These are phyloP conservation scores for Neofelis nebulosa DNA, from an alignment of 2,113 vertebrate genomes.

Conservation along the genomic window DNA sequence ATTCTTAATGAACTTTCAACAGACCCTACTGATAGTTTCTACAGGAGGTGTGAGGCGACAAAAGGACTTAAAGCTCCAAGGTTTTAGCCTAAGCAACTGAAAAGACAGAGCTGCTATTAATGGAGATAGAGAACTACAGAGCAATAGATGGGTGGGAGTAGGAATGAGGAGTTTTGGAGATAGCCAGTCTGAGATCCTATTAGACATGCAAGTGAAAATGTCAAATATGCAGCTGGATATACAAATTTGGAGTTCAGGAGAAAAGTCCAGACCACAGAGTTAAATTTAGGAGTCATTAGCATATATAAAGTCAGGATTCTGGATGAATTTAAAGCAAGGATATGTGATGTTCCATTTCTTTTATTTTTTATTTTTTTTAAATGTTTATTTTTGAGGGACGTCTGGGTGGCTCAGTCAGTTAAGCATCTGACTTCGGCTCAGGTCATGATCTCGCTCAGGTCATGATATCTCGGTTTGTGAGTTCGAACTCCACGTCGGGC, in stretches of 20 bases:
- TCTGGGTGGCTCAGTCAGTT: too few relatives aligned
- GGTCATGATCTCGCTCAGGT: too few relatives aligned
- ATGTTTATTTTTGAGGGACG: too few relatives aligned
- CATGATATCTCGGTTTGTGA: too few relatives aligned
- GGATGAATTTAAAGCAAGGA: not conserved
- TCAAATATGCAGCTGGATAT: not conserved
- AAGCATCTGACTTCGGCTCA: too few relatives aligned
- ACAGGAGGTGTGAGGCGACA: too few relatives aligned
- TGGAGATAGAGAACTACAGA: not conserved
- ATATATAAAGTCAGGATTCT: not conserved
- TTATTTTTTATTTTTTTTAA: too few relatives aligned
- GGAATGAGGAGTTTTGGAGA: not conserved
- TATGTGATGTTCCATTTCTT: not conserved
- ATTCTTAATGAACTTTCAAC: not conserved
- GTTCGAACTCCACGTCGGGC: too few relatives aligned
- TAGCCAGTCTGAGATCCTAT: not conserved
- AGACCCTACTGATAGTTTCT: not conserved
- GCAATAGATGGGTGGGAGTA: accelerated
- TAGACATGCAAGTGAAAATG: not conserved
- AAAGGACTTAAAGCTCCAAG: not conserved
- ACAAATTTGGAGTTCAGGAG: not conserved
- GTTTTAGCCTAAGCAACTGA: not conserved
- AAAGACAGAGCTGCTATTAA: not conserved
- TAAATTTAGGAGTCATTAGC: not conserved
- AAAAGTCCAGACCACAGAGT: not conserved